Conservation (phyloP, 2,888 invertebrate species). For the Dolichopus griseipennis region DNA sequence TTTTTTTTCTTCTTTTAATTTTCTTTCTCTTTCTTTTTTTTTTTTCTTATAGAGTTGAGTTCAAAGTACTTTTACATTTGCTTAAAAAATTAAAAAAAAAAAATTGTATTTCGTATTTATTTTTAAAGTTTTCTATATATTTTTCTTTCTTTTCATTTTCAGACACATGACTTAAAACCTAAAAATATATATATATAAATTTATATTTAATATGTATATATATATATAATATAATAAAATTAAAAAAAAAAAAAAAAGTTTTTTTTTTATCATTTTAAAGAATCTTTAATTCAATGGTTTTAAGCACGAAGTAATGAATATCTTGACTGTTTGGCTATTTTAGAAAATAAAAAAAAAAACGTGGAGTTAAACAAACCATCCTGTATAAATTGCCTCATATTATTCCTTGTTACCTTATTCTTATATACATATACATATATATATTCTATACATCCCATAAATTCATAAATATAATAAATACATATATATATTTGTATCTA, state of each 20-base stretch:
- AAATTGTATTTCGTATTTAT: background rate
- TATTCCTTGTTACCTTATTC: too few relatives aligned
- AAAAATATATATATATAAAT: background rate
- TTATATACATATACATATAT: too few relatives aligned
- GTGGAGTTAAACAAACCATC: background rate
- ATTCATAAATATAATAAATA: too few relatives aligned
- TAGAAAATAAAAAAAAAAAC: background rate
- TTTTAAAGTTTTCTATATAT: background rate
- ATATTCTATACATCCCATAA: too few relatives aligned
- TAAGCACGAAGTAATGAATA: slow-evolving; percentile 7
- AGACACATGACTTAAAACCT: slow-evolving; percentile 4
- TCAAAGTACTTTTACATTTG: background rate
- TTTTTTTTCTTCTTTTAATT: too few relatives aligned
- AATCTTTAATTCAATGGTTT: slow-evolving; percentile 11
- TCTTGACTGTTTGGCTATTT: slow-evolving; percentile 6
- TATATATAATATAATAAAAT: background rate
- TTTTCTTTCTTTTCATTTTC: background rate
- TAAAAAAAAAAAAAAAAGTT: background rate
- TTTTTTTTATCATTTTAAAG: slow-evolving; percentile 9
- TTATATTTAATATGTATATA: background rate
- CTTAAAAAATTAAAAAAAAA: background rate
- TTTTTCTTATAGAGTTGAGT: background rate
- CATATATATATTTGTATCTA: too few relatives aligned
- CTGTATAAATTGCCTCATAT: too few relatives aligned
- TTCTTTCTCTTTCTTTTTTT: too few relatives aligned